Conservation (phyloP, 2,888 invertebrate species). For the Sphaerophoria rueppellii region DNA sequence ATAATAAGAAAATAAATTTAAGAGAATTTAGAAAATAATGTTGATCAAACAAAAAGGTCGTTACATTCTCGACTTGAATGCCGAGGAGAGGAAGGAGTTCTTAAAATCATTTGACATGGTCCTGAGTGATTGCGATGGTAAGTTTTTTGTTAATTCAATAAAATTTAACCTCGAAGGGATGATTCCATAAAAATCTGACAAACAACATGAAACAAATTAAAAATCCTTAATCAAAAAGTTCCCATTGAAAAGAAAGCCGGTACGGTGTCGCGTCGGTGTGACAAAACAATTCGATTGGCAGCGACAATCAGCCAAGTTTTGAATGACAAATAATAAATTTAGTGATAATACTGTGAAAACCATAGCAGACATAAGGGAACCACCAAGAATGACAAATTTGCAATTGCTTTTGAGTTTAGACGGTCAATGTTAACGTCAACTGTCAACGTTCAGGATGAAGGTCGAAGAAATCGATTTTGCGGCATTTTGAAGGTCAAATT, state of each 20-base stretch:
- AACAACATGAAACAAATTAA: no score
- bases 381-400: no score
- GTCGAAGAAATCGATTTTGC: conserved; percentile 49
- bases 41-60: conserved; percentile 72
- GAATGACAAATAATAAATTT: not conserved
- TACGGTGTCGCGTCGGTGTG: no score
- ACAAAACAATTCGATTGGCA: no score
- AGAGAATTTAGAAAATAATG: conserved; percentile 35
- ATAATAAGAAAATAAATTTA: not conserved
- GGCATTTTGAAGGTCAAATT: conserved; percentile 1
- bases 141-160: conserved; percentile 55
- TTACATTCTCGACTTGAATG: conserved; percentile 77
- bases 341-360: conserved; percentile 5
- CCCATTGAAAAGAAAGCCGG: no score
- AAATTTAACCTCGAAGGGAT: no score
- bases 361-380: not conserved
- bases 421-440: conserved; percentile 46
- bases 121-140: conserved; percentile 85
- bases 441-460: conserved; percentile 46
- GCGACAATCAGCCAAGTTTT: no score
- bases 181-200: no score
- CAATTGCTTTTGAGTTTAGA: conserved; percentile 6
- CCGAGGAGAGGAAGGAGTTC: conserved; percentile 78
- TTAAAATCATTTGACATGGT: conserved; percentile 84
- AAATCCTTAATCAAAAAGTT: no score